Evolutionary conservation across 2,113 vertebrate genomes (phyloP), one percentile per base, ranked within the genome.

Genomic region (Corapipo altera): DNA sequence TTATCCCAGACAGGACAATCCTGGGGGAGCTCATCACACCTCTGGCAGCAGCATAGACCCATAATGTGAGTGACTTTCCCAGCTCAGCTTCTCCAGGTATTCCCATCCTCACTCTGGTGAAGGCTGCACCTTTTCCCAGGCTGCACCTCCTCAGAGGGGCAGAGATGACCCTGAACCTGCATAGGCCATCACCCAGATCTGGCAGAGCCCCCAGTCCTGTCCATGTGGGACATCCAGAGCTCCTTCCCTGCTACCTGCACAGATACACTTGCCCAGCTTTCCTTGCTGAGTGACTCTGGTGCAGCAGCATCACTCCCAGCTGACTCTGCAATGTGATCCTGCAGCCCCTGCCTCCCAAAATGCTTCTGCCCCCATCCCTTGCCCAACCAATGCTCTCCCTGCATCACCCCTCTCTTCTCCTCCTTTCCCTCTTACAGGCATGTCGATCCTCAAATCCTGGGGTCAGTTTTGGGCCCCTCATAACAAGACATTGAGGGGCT

Each of bases 321-420:
- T 0, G 1, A 51, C 20, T 32, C 6, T 20, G 20, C 2, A 0
- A 24, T 18, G 24, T 11, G 48, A 30, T 15, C 30, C 43, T 9
- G 11, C 44, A 77, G 15, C 6, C 18, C 17, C 51, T 19, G 55
- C 6, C n/a, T 66, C 39, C 39, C 62, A 22, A 41, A 81, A 8
- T 1, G 5, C 51, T 51, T 39, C 94, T 78, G 62, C 55, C 2
- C 26, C 19, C 6, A 5, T 1, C 7, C 4, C 32, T 54, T 33
- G n/a, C 39, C 52, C 33, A 14, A 67, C 33, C 22, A 12, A 18
- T 46, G 76, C 4, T 55, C 35, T 32, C 28, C 23, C 54, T 80
- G 49, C 49, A 22, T 15, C 74, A 15, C 1, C 0, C 5, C 35
- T 33, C 58, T 46, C 39, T 62, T 20, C 57, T 80, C 41, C 66